A percentile compares a stretch with the other conserved stretches of the same genome.
phyloP scores from a whole-genome alignment of 1,140 invertebrate genomes.

The Drosophila virilis region DNA sequence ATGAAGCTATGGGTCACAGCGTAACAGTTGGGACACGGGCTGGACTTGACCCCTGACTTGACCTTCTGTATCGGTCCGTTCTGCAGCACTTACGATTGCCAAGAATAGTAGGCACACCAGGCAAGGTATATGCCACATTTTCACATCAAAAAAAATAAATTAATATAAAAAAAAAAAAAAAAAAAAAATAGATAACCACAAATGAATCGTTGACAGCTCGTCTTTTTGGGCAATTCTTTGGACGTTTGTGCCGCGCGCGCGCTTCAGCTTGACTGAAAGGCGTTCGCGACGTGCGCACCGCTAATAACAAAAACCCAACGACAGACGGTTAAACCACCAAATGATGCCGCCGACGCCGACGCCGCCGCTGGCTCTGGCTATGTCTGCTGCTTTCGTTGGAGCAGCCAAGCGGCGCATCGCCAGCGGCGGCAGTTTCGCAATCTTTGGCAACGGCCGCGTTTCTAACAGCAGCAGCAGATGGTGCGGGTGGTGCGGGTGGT shows the following conservation, averaged over 20 bases:
- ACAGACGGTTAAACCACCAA: slow-evolving; percentile 15
- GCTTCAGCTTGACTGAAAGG: slow-evolving; percentile 63
- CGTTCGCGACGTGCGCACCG: slow-evolving; percentile 46
- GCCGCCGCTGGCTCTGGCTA: slow-evolving; percentile 21
- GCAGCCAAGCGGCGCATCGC: slow-evolving; percentile 72
- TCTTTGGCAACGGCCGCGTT: slow-evolving; percentile 38
- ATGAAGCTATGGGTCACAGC: too few species aligned
- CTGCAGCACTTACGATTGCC: slow-evolving; percentile 52
- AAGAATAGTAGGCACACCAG: slow-evolving; percentile 36
- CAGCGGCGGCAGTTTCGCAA: slow-evolving; percentile 62
- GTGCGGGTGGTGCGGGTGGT: neutral
- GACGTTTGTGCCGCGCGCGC: slow-evolving; percentile 58
- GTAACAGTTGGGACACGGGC: too few species aligned
- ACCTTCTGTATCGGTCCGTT: too few species aligned
- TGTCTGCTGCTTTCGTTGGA: slow-evolving; percentile 62
- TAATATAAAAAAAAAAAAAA: neutral
- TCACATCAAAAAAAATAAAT: slow-evolving; percentile 24
- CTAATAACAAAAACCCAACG: slow-evolving; percentile 59
- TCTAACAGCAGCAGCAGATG: slow-evolving; percentile 23
- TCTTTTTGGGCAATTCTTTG: slow-evolving; percentile 12
- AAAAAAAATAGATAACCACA: slow-evolving; percentile 11
- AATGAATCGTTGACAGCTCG: neutral
- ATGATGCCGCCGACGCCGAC: neutral
- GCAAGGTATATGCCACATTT: slow-evolving; percentile 43
- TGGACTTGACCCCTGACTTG: too few species aligned